Conservation (phyloP, 35 echinoderm and acorn worm genomes). For the Chiridota heheva region DNA sequence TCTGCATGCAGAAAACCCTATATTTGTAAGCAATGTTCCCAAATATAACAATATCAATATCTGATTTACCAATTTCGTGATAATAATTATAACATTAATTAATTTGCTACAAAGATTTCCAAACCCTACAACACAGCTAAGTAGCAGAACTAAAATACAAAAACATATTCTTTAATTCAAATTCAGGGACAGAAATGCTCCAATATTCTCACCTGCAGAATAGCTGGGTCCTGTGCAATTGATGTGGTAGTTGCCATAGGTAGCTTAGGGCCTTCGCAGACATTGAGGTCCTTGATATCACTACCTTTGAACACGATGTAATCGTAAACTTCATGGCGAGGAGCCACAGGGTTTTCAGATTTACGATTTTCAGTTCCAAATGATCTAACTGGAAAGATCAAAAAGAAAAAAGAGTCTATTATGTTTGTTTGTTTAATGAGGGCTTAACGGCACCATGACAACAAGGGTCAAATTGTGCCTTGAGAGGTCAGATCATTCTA, state of each 20-base stretch:
- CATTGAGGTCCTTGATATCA: constrained; percentile 95
- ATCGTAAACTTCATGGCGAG: constrained; percentile 83
- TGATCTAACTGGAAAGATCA: constrained; percentile 66
- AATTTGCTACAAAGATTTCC: too few relatives aligned
- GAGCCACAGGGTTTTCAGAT: constrained; percentile 62
- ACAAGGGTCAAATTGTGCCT: too few relatives aligned
- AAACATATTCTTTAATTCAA: too few relatives aligned
- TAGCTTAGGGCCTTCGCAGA: constrained; percentile 70
- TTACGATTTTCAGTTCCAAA: constrained; percentile 85
- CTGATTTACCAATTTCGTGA: too few relatives aligned
- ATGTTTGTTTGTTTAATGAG: neutral
- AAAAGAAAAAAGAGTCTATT: constrained; percentile 30
- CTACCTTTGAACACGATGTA: constrained; percentile 83
- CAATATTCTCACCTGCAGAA: constrained; percentile 67
- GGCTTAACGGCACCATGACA: too few relatives aligned
- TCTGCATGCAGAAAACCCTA: too few relatives aligned
- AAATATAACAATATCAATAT: too few relatives aligned
- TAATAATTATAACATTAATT: too few relatives aligned
- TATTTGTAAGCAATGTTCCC: too few relatives aligned
- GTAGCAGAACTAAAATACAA: too few relatives aligned
- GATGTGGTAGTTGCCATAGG: constrained; percentile 23
- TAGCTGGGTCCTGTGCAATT: constrained; percentile 84
- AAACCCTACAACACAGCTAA: too few relatives aligned
- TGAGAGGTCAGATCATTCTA: too few relatives aligned
- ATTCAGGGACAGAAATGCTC: neutral